Conservation (phyloP, 1,140 invertebrate species). For the Formica selysi region DNA sequence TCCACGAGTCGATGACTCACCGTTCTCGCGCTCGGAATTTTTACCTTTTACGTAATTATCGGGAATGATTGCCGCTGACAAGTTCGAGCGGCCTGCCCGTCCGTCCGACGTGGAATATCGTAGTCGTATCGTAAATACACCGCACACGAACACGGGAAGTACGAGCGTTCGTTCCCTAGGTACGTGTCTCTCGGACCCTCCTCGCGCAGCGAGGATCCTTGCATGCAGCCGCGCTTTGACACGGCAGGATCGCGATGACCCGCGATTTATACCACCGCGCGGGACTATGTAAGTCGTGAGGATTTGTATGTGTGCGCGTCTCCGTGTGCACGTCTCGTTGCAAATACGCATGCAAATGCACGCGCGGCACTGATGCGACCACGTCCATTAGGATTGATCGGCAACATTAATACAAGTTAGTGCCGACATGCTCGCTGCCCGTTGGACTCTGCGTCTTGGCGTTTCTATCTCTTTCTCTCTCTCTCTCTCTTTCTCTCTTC, state of each 20-base stretch:
- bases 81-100: constrained; percentile 44
- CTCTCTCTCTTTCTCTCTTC: constrained; percentile 49
- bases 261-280: constrained; percentile 76
- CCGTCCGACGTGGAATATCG: constrained; percentile 24
- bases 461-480: constrained; percentile 51
- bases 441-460: constrained; percentile 67
- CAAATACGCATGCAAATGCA: constrained; percentile 81
- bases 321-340: not conserved
- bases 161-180: constrained; percentile 35
- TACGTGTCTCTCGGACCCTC: constrained; percentile 11
- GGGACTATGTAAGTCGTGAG: constrained; percentile 58
- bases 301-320: not conserved
- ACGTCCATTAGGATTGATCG: constrained; percentile 86
- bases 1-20: constrained; percentile 24
- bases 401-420: constrained; percentile 86
- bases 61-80: constrained; percentile 55
- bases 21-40: constrained; percentile 12
- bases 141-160: constrained; percentile 25
- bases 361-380: constrained; percentile 81
- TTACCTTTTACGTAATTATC: constrained; percentile 55
- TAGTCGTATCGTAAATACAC: constrained; percentile 31
- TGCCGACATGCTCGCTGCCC: constrained; percentile 82
- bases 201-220: constrained; percentile 28
- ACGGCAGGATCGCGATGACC: constrained; percentile 80
- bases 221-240: constrained; percentile 68